phyloP scores from a whole-genome alignment of 1,140 invertebrate species.

The Copidosoma floridanum region DNA sequence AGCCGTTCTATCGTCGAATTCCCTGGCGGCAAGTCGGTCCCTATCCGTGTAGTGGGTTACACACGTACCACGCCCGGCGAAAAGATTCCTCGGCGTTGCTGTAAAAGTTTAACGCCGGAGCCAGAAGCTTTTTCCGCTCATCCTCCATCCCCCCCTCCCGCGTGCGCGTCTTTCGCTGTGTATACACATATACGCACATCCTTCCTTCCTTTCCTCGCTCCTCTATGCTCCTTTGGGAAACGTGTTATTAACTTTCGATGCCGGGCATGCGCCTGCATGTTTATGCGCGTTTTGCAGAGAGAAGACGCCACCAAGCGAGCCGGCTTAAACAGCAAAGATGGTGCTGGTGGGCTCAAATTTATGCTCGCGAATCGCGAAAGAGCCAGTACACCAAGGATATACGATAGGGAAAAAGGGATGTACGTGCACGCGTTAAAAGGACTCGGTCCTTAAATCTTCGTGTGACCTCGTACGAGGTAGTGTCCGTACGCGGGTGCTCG shows the following conservation, averaged over 20 bases:
- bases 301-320: too few species aligned
- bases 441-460: too few species aligned
- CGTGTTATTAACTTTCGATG: slow-evolving; percentile 17
- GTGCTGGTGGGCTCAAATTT: too few species aligned
- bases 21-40: neutral
- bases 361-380: too few species aligned
- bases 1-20: neutral
- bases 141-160: neutral
- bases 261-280: neutral
- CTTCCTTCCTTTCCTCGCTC: neutral
- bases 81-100: slow-evolving; percentile 12
- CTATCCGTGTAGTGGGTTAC: too few species aligned
- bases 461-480: too few species aligned
- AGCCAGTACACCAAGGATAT: too few species aligned
- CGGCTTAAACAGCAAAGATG: too few species aligned
- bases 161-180: neutral
- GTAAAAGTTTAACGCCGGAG: slow-evolving; percentile 11
- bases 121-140: neutral
- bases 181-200: neutral
- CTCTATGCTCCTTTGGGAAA: slow-evolving; percentile 1
- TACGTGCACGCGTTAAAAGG: too few species aligned
- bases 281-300: too few species aligned
- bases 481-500: too few species aligned
- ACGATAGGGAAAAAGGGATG: too few species aligned
- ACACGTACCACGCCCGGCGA: neutral